Evolutionary conservation across 2,113 vertebrate species (phyloP).

Genomic region (Alexandromys fortis): DNA sequence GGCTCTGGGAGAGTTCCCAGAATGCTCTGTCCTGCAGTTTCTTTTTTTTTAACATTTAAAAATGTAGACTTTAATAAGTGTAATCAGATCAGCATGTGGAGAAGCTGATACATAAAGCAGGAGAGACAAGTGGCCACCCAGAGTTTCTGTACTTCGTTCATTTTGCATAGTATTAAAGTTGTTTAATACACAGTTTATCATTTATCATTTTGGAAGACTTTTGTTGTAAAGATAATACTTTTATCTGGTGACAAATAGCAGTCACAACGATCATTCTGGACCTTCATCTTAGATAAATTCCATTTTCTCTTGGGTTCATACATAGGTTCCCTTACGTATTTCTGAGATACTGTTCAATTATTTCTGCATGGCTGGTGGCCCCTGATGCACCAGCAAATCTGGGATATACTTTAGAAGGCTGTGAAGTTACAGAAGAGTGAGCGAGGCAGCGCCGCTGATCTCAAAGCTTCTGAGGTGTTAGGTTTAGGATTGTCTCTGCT

Average conservation of each 20-base stretch:
- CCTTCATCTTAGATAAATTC: conserved; percentile 89
- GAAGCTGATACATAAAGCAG: conserved; percentile 67
- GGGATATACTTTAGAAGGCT: conserved; percentile 74
- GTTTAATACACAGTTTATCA: conserved; percentile 64
- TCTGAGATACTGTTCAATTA: conserved; percentile 86
- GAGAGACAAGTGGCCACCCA: conserved; percentile 52
- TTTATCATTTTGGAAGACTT: conserved; percentile 72
- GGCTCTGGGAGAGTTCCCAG: too few species aligned
- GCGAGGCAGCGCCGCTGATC: conserved; percentile 78
- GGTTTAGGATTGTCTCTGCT: conserved; percentile 85
- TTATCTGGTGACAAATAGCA: conserved; percentile 68
- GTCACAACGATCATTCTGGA: conserved; percentile 83
- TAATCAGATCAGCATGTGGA: conserved; percentile 59
- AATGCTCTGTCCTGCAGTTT: background rate
- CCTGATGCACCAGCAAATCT: conserved; percentile 70
- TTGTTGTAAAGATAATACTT: conserved; percentile 75
- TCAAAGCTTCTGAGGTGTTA: conserved; percentile 85
- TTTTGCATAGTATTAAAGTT: conserved; percentile 80
- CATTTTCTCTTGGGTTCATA: conserved; percentile 85
- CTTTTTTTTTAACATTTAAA: conserved; percentile 70
- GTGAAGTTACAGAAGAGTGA: conserved; percentile 73
- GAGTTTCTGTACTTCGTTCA: conserved; percentile 49
- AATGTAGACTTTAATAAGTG: conserved; percentile 77
- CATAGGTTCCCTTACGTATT: conserved; percentile 85
- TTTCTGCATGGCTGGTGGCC: conserved; percentile 84